phyloP scores from a whole-genome alignment of 2,797 vertebrate genomes.

The Chrysolophus pictus region DNA sequence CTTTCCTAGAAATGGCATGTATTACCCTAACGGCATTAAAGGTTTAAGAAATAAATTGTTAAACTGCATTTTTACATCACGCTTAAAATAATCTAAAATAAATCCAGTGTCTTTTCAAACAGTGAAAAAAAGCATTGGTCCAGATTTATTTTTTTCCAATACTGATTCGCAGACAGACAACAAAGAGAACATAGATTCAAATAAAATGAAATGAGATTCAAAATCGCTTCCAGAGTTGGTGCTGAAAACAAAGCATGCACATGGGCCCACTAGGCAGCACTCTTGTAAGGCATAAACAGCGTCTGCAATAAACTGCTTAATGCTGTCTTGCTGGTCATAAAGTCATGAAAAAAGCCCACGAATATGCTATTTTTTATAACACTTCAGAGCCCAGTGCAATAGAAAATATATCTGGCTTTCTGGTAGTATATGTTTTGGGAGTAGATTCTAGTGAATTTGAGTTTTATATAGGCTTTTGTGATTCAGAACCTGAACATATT shows the following conservation, averaged over 20 bases:
- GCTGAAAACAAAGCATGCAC: constrained; percentile 57
- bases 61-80: neutral
- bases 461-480: constrained; percentile 23
- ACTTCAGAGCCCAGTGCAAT: constrained; percentile 76
- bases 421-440: neutral
- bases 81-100: neutral
- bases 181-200: constrained; percentile 41
- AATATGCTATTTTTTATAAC: constrained; percentile 75
- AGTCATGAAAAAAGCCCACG: constrained; percentile 30
- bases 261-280: constrained; percentile 41
- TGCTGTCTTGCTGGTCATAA: constrained; percentile 56
- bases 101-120: neutral
- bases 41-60: neutral
- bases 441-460: constrained; percentile 50
- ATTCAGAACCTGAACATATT: constrained; percentile 64
- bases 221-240: constrained; percentile 37
- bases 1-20: neutral
- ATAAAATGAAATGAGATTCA: constrained; percentile 54
- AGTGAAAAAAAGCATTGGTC: neutral
- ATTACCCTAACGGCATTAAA: neutral
- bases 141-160: neutral
- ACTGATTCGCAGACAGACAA: neutral
- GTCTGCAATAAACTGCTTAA: constrained; percentile 67
- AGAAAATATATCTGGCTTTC: constrained; percentile 47
- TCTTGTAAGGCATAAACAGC: constrained; percentile 59